These are phyloP conservation scores for Tiliqua scincoides DNA, from an alignment of 2,113 vertebrate genomes.

Conservation along the genomic window DNA sequence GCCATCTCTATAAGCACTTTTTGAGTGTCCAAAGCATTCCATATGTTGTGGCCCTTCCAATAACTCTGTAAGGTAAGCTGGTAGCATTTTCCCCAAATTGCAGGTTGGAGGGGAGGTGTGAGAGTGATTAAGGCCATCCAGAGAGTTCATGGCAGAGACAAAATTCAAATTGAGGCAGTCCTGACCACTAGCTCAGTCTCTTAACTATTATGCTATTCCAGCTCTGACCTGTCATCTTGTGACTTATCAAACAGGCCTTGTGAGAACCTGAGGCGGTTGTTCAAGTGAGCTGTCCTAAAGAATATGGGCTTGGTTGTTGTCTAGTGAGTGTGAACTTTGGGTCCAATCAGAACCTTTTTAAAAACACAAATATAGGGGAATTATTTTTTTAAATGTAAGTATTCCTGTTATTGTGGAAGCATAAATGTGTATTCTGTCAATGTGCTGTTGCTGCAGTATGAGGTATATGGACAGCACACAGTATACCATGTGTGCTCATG, in stretches of 20 bases:
- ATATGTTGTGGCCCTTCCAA: too few species aligned
- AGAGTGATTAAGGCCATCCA: too few species aligned
- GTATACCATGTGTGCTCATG: too few species aligned
- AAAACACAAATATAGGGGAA: neutral
- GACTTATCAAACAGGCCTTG: constrained; percentile 55
- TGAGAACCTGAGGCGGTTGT: constrained; percentile 54
- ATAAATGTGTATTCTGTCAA: neutral
- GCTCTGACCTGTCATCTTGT: constrained; percentile 26
- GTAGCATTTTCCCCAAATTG: constrained; percentile 27
- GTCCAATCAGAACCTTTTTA: constrained; percentile 45
- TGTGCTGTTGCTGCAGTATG: neutral
- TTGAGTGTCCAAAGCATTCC: too few species aligned
- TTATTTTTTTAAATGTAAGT: neutral
- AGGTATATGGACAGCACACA: neutral
- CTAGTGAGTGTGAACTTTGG: constrained; percentile 23
- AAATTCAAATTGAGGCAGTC: too few species aligned
- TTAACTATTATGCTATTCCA: too few species aligned
- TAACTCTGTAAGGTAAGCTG: neutral
- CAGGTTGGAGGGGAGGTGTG: too few species aligned
- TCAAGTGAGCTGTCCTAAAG: constrained; percentile 33
- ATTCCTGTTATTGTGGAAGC: neutral
- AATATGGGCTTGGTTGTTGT: neutral
- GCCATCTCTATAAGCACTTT: too few species aligned
- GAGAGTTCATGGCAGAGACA: too few species aligned
- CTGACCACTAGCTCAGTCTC: too few species aligned